Base-by-base conservation (phyloP, 2,797 vertebrate genomes). In the Myripristis murdjan region DNA sequence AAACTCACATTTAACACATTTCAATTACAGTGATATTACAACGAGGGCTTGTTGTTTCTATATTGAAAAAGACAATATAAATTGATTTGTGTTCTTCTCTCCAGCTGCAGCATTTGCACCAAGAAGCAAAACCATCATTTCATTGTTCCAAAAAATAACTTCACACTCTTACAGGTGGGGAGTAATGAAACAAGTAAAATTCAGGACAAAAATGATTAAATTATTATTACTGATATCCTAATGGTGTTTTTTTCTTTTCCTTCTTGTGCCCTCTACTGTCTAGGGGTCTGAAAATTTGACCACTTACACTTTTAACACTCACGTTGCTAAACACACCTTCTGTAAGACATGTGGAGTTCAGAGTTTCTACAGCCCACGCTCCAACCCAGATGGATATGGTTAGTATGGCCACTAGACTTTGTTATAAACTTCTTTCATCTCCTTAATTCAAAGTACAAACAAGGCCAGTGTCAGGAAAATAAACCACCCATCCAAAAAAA, bases 111-210 rank as follows among this genome's bases (percentile, higher is more conserved):
- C 85, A 95, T 99, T 89, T 99, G 98, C 86, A 96, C 92, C 72
- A 99, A 97, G 94, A 99, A 99, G 87, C 97, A 99, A 92, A 98
- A 98, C 86, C 93, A 85, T 67, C 97, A 99, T 84, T 99, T 99
- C 85, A 97, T 99, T 52, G 96, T 99, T 44, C 96, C 98, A 14
- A 95, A 96, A 2, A 94, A 89, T 0, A 77, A 81, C 11, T 99
- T 99, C 89, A 97, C 92, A 47, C 94, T 99, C 73, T 85, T 98
- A 86, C 95, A 97, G 96, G 98, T 99, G 92, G 47, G 63, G 20
- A 58, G 55, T n/a, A 2, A 15, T 20, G 11, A 3, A 5, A 73
- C 15, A 23, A 53, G 12, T 0, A 2, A 47, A 22, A 5, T 20
- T 23, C 23, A 41, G 57, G 5, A 49, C 16, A 11, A 20, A 70